Evolutionary conservation across 2,888 invertebrate species (phyloP).

Genomic region (Aphidoletes aphidimyza): DNA sequence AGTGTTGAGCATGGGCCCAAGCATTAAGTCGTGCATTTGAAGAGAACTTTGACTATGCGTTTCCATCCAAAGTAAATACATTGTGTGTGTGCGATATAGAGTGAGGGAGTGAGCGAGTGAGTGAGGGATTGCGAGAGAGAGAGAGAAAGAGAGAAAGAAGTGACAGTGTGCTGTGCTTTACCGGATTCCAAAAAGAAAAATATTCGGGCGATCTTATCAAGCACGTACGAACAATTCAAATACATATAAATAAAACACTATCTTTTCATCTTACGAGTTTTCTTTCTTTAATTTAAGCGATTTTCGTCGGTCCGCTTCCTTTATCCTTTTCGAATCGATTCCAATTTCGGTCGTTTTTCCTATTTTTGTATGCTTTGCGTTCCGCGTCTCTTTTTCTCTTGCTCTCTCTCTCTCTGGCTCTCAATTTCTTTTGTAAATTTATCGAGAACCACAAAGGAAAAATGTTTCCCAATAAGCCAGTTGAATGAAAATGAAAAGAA

Average conservation of each 20-base stretch:
- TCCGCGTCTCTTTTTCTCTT: neutral
- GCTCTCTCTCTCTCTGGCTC: neutral
- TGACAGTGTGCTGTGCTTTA: neutral
- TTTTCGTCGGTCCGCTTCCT: slow-evolving; percentile 1
- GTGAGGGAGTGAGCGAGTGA: neutral
- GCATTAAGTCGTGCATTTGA: slow-evolving; percentile 19
- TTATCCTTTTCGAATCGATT: slow-evolving; percentile 51
- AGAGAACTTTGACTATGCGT: slow-evolving; percentile 6
- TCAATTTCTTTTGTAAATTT: neutral
- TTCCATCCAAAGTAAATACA: slow-evolving; percentile 13
- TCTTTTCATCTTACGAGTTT: slow-evolving; percentile 49
- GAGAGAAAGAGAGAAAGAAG: neutral
- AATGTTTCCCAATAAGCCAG: slow-evolving; percentile 10
- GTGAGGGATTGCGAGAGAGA: neutral
- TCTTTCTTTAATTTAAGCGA: slow-evolving; percentile 51
- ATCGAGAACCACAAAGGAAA: slow-evolving; percentile 34
- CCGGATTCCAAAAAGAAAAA: neutral
- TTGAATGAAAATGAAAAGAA: neutral
- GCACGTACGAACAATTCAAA: slow-evolving; percentile 51
- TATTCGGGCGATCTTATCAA: slow-evolving; percentile 34
- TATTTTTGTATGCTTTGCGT: neutral
- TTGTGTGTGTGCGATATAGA: neutral
- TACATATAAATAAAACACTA: slow-evolving; percentile 49
- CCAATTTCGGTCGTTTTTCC: neutral
- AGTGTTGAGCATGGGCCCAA: neutral